Conservation (phyloP, 2,888 invertebrate species). For the Lymantria dispar region DNA sequence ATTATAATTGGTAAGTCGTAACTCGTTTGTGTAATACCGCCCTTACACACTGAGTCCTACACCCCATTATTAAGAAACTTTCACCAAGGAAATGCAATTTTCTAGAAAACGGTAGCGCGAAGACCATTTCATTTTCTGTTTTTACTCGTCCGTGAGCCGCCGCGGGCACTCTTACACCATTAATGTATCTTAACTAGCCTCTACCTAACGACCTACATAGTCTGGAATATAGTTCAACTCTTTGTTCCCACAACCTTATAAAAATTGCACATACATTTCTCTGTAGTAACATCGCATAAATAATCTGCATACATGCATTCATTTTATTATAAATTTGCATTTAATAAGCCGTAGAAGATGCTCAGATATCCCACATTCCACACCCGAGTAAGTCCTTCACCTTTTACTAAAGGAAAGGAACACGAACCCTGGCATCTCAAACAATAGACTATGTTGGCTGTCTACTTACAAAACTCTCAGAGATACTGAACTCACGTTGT, state of each 20-base stretch:
- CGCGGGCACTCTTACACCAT: slow-evolving; percentile 66
- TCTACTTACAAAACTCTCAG: slow-evolving; percentile 69
- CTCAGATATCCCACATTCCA: slow-evolving; percentile 55
- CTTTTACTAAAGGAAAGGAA: slow-evolving; percentile 66
- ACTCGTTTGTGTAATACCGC: slow-evolving; percentile 58
- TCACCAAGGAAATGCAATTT: slow-evolving; percentile 80
- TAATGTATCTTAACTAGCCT: slow-evolving; percentile 55
- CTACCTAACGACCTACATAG: slow-evolving; percentile 60
- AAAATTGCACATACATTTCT: slow-evolving; percentile 27
- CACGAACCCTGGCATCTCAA: slow-evolving; percentile 54
- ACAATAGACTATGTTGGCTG: slow-evolving; percentile 56
- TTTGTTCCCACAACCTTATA: slow-evolving; percentile 37
- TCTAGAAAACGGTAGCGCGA: slow-evolving; percentile 80
- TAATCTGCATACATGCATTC: slow-evolving; percentile 35
- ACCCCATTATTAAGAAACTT: slow-evolving; percentile 72
- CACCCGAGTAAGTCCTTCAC: slow-evolving; percentile 61
- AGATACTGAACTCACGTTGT: slow-evolving; percentile 54
- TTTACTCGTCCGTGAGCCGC: slow-evolving; percentile 68
- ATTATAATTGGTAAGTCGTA: slow-evolving; percentile 53
- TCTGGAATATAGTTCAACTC: slow-evolving; percentile 42
- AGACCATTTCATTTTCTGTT: slow-evolving; percentile 69
- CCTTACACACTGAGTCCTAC: slow-evolving; percentile 64
- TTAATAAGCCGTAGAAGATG: slow-evolving; percentile 43
- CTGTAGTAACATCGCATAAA: slow-evolving; percentile 26
- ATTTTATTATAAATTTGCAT: slow-evolving; percentile 47